These are phyloP conservation scores for Sturnus vulgaris DNA, from an alignment of 2,113 vertebrate genomes.

Conservation along the genomic window DNA sequence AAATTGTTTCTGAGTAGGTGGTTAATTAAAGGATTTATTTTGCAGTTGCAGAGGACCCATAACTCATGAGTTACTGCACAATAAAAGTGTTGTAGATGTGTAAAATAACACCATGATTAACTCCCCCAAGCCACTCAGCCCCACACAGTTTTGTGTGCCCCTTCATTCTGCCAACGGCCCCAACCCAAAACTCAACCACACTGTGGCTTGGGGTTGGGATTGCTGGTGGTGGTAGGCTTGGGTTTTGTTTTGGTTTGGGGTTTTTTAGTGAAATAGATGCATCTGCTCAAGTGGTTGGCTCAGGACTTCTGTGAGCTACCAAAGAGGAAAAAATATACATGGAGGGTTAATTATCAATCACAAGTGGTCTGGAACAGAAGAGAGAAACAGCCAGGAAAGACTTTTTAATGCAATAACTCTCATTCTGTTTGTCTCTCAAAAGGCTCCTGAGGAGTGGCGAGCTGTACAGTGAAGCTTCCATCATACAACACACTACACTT, in stretches of 20 bases:
- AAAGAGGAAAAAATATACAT: background rate
- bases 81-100: conserved; percentile 70
- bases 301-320: background rate
- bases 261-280: background rate
- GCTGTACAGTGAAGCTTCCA: background rate
- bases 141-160: background rate
- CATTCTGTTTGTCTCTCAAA: background rate
- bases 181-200: background rate
- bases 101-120: conserved; percentile 57
- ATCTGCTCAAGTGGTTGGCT: background rate
- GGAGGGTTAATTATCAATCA: background rate
- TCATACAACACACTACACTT: background rate
- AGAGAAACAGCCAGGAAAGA: background rate
- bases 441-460: background rate
- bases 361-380: background rate
- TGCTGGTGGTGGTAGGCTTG: background rate
- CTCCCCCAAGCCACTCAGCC: conserved; percentile 22
- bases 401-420: background rate
- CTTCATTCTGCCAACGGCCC: background rate
- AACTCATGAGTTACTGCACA: conserved; percentile 68
- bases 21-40: conserved; percentile 73
- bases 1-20: conserved; percentile 68
- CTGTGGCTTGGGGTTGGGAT: background rate
- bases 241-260: background rate
- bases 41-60: conserved; percentile 65